Evolutionary conservation across 2,113 vertebrate genomes (phyloP).

Genomic region (Hiodon alosoides): DNA sequence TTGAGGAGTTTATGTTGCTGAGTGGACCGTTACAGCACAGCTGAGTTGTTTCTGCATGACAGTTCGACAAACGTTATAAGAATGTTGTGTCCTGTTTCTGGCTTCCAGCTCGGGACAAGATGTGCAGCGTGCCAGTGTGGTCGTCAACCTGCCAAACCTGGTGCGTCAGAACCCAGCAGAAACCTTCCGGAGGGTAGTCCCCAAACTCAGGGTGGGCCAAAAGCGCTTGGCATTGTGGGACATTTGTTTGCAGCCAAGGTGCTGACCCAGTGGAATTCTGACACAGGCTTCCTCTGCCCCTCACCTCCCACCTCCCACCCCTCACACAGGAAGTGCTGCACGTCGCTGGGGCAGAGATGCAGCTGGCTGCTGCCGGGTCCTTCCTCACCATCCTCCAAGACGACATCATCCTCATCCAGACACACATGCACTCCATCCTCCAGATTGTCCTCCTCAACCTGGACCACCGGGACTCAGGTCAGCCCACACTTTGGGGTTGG

Average conservation of each 20-base stretch:
- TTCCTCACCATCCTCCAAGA: conserved; percentile 88
- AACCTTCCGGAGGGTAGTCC: conserved; percentile 84
- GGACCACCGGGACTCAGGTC: conserved; percentile 83
- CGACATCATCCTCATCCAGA: conserved; percentile 82
- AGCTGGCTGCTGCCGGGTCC: conserved; percentile 81
- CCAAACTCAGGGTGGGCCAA: conserved; percentile 84
- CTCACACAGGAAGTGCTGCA: conserved; percentile 78
- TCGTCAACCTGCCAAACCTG: conserved; percentile 82
- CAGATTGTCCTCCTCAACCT: conserved; percentile 82
- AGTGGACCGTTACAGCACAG: no score
- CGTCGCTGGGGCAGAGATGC: conserved; percentile 80
- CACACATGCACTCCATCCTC: conserved; percentile 83
- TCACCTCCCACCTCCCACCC: conserved; percentile 6
- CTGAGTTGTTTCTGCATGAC: background rate
- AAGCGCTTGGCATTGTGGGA: background rate
- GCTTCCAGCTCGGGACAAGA: conserved; percentile 79
- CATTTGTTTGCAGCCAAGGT: background rate
- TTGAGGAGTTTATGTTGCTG: no score
- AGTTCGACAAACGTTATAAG: background rate
- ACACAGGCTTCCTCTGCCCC: no score
- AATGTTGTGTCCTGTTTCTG: conserved; percentile 8
- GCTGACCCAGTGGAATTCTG: background rate
- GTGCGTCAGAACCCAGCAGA: conserved; percentile 89
- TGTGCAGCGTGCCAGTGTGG: conserved; percentile 83
- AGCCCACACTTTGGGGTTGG: conserved; percentile 27